Conservation (phyloP, 2,888 invertebrate species). For the Idaea biselata region DNA sequence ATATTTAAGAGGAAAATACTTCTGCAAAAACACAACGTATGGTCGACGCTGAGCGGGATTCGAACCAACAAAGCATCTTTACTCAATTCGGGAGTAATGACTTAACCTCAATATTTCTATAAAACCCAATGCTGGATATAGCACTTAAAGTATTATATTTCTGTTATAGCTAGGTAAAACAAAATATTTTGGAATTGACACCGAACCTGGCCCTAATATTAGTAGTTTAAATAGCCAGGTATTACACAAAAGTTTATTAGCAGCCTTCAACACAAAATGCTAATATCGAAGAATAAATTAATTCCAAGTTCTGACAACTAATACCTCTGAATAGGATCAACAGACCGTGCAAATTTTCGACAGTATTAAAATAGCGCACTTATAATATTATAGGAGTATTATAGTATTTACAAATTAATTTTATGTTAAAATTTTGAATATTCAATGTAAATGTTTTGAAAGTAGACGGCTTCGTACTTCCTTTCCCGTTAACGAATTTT, state of each 20-base stretch:
- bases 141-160: too few relatives aligned
- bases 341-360: background rate
- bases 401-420: background rate
- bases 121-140: too few relatives aligned
- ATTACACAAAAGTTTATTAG: background rate
- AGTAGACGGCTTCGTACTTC: background rate
- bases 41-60: too few relatives aligned
- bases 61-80: too few relatives aligned
- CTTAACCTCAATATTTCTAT: too few relatives aligned
- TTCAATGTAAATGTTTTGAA: background rate
- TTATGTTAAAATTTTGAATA: background rate
- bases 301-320: background rate
- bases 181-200: too few relatives aligned
- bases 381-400: background rate
- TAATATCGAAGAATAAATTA: background rate
- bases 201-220: background rate
- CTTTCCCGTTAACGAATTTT: background rate
- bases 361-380: background rate
- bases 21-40: too few relatives aligned
- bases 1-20: too few relatives aligned
- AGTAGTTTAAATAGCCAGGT: background rate
- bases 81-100: too few relatives aligned
- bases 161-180: too few relatives aligned
- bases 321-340: background rate
- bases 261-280: background rate